These are phyloP conservation scores for Orthosia gracilis DNA, from an alignment of 2,888 invertebrate genomes.

Conservation along the genomic window DNA sequence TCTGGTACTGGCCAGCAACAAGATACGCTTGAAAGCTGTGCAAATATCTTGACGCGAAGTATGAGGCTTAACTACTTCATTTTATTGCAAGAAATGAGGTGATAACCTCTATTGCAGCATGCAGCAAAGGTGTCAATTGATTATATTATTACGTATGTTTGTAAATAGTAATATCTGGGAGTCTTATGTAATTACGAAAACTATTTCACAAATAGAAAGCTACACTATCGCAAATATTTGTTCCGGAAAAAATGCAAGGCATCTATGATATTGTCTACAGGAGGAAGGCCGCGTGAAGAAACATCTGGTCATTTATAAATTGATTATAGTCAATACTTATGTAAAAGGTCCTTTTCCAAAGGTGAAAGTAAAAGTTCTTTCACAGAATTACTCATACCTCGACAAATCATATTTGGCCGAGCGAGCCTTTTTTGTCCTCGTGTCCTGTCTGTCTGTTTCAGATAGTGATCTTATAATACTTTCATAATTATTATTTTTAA, in stretches of 20 bases:
- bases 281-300: too few species aligned
- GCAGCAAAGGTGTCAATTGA: too few species aligned
- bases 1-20: background rate
- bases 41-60: too few species aligned
- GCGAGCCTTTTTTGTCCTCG: background rate
- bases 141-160: too few species aligned
- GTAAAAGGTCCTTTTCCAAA: background rate
- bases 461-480: background rate
- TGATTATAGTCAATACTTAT: background rate
- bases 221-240: too few species aligned
- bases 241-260: background rate
- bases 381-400: background rate
- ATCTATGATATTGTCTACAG: too few species aligned
- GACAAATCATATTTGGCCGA: background rate
- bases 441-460: background rate
- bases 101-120: too few species aligned
- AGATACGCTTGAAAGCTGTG: background rate
- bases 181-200: too few species aligned
- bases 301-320: background rate
- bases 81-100: too few species aligned
- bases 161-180: too few species aligned
- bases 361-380: slow-evolving; percentile 28
- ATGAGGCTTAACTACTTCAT: too few species aligned
- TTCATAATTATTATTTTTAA: background rate
- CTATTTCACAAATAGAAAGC: too few species aligned